phyloP scores from a whole-genome alignment of 92 coral and sea anemone genomes.

The Metridium senile region DNA sequence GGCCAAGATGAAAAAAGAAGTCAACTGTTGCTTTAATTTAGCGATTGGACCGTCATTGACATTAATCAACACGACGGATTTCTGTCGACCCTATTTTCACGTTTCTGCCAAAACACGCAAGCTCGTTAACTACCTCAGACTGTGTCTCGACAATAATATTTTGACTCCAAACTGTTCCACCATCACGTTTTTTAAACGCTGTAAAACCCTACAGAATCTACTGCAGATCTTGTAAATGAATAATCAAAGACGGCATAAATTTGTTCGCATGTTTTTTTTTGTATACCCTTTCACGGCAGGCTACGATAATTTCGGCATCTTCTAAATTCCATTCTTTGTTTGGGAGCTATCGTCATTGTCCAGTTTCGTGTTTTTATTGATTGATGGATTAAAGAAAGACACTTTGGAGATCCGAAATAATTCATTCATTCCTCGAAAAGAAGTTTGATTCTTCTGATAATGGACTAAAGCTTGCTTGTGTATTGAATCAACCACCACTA shows the following conservation, averaged over 20 bases:
- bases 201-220: neutral
- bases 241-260: conserved; percentile 6
- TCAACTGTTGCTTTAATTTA: neutral
- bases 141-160: conserved; percentile 19
- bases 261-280: neutral
- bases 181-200: neutral
- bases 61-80: conserved; percentile 16
- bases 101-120: conserved; percentile 28
- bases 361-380: neutral
- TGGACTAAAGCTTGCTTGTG: conserved; percentile 3
- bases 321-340: conserved; percentile 14
- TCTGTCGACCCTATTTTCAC: conserved; percentile 7
- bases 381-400: neutral
- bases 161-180: conserved; percentile 16
- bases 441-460: neutral
- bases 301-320: neutral
- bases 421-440: neutral
- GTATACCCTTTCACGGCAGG: neutral
- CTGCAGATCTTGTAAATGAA: conserved; percentile 7
- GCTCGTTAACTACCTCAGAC: neutral
- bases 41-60: neutral
- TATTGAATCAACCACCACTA: conserved; percentile 22
- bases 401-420: neutral
- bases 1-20: conserved; percentile 4
- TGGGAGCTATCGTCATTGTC: neutral